Base-by-base conservation (phyloP, 2,888 invertebrate genomes). In the Cremastinae sp. region DNA sequence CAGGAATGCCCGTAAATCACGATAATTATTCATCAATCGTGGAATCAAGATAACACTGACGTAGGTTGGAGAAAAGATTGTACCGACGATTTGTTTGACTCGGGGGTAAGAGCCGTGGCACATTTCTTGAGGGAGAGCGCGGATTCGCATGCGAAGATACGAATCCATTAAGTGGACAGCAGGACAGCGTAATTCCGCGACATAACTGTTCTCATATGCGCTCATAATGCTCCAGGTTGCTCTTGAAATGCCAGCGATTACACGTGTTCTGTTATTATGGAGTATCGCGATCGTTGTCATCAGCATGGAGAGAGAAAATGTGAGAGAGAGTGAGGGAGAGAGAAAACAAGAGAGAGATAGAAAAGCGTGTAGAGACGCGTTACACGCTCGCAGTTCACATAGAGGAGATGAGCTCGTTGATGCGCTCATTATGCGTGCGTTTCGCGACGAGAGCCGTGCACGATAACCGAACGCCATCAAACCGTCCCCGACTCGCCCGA, bases 401-500 rank as follows among this genome's bases (percentile, higher is more conserved):
- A 49, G 68, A 64, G 62, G 64, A 76, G 76, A 76, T 76, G 76
- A 76, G 76, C 76, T 73, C 76, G 68, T 58, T 76, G 76, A 76
- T 76, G 76, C 64, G 76, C 76, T 76, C 69, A 76, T 76, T 76
- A 76, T 76, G 72, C 72, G 75, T 62, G 75, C 68, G 72, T 76
- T 71, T 68, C 76, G 64, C 74, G 68, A 74, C 68, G 68, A 39
- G 20, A 2, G 53, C 43, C 59, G 41, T 49, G 39, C 58, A 39
- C 66, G 75, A 75, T 75, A 75, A 75, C 75, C 72, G 62, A 75
- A 75, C 75, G 72, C 58, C 62, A 61, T 59, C 77, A 72, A 72
- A 56, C 49, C 39, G 41, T 74, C 49, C 45, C 76, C 62, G 64
- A 56, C 74, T 68, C 51, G 51, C 47, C 65, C 72, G 68, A 72